phyloP scores from a whole-genome alignment of 2,888 invertebrate genomes.

The Drosophila stalkeri region DNA sequence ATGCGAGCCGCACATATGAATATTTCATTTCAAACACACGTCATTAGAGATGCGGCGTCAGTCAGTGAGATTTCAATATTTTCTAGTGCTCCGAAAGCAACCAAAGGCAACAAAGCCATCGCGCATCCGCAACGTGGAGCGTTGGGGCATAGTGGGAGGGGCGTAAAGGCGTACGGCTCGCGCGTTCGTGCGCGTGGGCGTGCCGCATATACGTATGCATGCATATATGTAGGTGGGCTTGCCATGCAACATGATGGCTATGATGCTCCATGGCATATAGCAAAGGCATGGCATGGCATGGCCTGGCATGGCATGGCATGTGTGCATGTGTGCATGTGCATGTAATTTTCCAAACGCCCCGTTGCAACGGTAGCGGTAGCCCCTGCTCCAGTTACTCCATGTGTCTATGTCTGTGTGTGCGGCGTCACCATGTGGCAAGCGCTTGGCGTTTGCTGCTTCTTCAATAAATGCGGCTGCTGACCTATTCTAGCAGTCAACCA shows the following conservation, averaged over 20 bases:
- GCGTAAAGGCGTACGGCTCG: slow-evolving; percentile 11
- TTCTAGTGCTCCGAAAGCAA: slow-evolving; percentile 65
- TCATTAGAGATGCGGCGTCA: slow-evolving; percentile 76
- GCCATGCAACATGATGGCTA: slow-evolving; percentile 51
- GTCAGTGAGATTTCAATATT: slow-evolving; percentile 79
- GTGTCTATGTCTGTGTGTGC: slow-evolving; percentile 19
- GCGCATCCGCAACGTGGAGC: slow-evolving; percentile 45
- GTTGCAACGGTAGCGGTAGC: slow-evolving; percentile 57
- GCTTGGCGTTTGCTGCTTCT: slow-evolving; percentile 51
- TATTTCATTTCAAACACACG: slow-evolving; percentile 80
- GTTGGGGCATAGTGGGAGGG: slow-evolving; percentile 2
- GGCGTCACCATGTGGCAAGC: slow-evolving; percentile 44
- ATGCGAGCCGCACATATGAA: slow-evolving; percentile 61
- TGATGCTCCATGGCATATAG: slow-evolving; percentile 23
- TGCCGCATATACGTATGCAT: slow-evolving; percentile 9
- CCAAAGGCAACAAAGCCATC: slow-evolving; percentile 47
- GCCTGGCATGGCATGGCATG: slow-evolving; percentile 38
- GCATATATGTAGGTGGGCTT: slow-evolving; percentile 6
- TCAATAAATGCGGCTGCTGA: slow-evolving; percentile 79
- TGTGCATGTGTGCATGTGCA: slow-evolving; percentile 52
- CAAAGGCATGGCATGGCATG: slow-evolving; percentile 21
- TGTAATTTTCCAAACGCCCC: slow-evolving; percentile 75
- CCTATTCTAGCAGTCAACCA: slow-evolving; percentile 83
- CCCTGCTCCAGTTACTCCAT: slow-evolving; percentile 36
- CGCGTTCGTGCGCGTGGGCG: slow-evolving; percentile 27